phyloP scores from a whole-genome alignment of 37 sponge, comb jelly and placozoan species.

The Spongilla lacustris region DNA sequence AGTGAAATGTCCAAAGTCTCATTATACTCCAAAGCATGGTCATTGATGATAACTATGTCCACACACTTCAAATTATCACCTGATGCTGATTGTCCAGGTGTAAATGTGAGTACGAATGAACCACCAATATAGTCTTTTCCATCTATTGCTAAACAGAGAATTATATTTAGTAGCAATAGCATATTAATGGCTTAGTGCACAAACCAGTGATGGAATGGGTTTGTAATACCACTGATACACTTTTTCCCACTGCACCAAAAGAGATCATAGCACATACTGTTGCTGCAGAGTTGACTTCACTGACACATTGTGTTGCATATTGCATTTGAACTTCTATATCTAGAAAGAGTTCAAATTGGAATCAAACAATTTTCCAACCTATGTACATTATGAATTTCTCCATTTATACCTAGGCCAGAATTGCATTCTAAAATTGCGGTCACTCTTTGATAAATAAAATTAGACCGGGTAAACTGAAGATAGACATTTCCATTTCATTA shows the following conservation, averaged over 20 bases:
- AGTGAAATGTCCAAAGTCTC: neutral
- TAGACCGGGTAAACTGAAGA: too few species aligned
- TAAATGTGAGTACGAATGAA: neutral
- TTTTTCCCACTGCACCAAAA: neutral
- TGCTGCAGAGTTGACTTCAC: neutral
- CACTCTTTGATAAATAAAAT: too few species aligned
- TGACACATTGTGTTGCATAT: neutral
- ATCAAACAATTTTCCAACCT: too few species aligned
- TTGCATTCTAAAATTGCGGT: too few species aligned
- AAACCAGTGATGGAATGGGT: neutral
- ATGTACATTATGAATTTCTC: too few species aligned
- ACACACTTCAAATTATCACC: neutral
- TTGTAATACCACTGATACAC: neutral
- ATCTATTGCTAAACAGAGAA: neutral
- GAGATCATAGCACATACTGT: neutral
- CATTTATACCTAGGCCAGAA: too few species aligned
- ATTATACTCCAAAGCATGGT: neutral
- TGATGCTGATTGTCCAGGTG: neutral
- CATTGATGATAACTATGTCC: neutral
- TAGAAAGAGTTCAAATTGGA: neutral
- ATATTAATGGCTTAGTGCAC: neutral
- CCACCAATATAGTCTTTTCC: neutral
- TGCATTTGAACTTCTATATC: neutral
- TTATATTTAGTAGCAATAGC: neutral
- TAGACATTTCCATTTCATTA: too few species aligned